phyloP scores from a whole-genome alignment of 2,113 vertebrate genomes.

The Coturnix japonica region DNA sequence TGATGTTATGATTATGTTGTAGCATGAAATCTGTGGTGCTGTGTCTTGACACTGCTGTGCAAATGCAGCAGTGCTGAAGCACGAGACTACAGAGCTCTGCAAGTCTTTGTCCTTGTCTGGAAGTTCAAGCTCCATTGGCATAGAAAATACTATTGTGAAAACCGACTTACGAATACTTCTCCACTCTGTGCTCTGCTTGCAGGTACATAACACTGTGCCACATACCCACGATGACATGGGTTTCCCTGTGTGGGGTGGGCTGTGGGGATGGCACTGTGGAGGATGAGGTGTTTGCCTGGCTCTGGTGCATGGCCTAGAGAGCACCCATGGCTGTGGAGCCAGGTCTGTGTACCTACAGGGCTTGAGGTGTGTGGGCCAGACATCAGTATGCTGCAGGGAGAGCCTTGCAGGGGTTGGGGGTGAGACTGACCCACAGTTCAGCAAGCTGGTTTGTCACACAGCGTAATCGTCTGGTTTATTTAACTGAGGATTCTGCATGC shows the following conservation, averaged over 20 bases:
- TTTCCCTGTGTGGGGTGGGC: rapidly evolving
- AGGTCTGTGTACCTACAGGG: too few species aligned
- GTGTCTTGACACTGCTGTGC: neutral
- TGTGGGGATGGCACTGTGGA: neutral
- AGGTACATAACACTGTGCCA: rapidly evolving
- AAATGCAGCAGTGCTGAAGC: neutral
- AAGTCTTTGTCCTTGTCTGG: neutral
- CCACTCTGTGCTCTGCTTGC: neutral
- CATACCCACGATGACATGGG: neutral
- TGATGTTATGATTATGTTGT: neutral
- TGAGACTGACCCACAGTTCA: too few species aligned
- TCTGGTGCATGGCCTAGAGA: neutral
- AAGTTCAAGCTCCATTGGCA: neutral
- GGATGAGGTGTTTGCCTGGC: rapidly evolving
- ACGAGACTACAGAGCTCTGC: neutral
- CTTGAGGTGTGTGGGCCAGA: neutral
- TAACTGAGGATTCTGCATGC: neutral
- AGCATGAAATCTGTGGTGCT: neutral
- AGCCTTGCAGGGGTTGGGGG: neutral
- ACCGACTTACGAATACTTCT: neutral
- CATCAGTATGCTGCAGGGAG: neutral
- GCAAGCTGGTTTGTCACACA: neutral
- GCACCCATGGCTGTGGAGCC: rapidly evolving
- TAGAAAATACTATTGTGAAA: neutral
- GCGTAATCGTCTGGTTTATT: neutral